Evolutionary conservation across 2,113 vertebrate species (phyloP).

Genomic region (Rhipidura dahli): DNA sequence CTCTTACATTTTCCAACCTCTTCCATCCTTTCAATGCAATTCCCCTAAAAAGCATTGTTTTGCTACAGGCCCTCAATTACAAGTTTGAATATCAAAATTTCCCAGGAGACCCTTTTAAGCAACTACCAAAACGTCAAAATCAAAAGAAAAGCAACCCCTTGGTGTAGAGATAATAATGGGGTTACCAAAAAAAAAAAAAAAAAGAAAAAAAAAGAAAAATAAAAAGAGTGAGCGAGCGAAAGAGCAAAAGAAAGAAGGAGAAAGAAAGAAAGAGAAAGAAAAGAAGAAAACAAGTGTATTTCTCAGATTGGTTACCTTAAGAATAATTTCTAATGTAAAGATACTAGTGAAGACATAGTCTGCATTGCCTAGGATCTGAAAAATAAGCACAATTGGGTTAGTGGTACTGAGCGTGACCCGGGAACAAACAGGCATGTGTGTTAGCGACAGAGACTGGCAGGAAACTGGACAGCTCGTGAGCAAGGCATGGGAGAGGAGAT

Average conservation of each 20-base stretch:
- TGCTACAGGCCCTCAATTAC: background rate
- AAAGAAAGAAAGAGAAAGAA: background rate
- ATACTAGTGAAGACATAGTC: conserved; percentile 99
- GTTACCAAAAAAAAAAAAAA: background rate
- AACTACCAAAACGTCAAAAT: background rate
- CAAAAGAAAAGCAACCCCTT: background rate
- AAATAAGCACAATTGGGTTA: conserved; percentile 79
- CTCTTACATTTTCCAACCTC: background rate
- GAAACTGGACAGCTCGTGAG: conserved; percentile 3
- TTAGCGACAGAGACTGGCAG: conserved; percentile 72
- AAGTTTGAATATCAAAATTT: background rate
- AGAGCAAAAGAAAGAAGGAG: background rate
- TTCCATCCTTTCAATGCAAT: background rate
- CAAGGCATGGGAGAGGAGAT: conserved; percentile 4
- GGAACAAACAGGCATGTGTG: conserved; percentile 55
- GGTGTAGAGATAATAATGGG: background rate
- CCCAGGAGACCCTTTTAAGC: background rate
- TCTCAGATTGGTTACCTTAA: conserved; percentile 88
- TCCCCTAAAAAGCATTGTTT: background rate
- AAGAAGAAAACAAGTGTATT: conserved; percentile 31
- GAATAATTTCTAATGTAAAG: conserved; percentile 99
- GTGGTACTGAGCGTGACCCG: conserved; percentile 65
- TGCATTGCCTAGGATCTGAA: conserved; percentile 98
- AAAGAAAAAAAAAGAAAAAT: background rate
- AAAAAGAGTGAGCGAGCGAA: too few species aligned